Base-by-base conservation (phyloP, 2,113 vertebrate genomes). In the human (Homo sapiens) region DNA sequence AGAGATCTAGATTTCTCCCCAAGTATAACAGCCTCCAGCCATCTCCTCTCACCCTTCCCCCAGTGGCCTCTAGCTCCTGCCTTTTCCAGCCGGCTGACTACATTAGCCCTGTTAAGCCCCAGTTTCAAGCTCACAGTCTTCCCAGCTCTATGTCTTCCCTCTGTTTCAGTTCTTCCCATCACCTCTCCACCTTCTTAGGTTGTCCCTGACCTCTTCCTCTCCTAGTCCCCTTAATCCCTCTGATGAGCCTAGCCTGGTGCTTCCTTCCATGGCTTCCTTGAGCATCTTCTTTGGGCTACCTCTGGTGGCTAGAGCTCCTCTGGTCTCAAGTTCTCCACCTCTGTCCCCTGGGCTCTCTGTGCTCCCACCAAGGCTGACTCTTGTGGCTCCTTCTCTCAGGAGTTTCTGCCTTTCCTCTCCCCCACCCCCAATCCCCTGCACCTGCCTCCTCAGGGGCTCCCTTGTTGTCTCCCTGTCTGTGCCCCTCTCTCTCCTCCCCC, bases 121-220 rank as follows among this genome's bases (percentile, higher is more conserved):
- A 85, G 2, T 66, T 91, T 95, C 94, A 95, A 93, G 90, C 59
- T 92, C 95, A 68, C 6, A 20, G 20, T 85, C 82, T 83, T 91
- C 50, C 32, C 35, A 73, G 50, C 8, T 55, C 61, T 38, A 43
- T 22, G 38, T 45, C 64, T 96, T 73, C 52, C 55, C 88, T 72
- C 18, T 20, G 18, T 38, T 40, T 79, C 66, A 64, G 68, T 32
- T n/a, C 38, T 95, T 73, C 86, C 83, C 59, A 35, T 6, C 59
- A 43, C 27, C 80, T 87, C 57, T 75, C 64, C 83, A 48, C 52
- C 57, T 78, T 75, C 96, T 82, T 61, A 45, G 72, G 40, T 5
- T 22, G 25, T 30, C 13, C 73, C 86, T 38, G 35, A 14, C 23
- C 27, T 75, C 81, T 45, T 64, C 25, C 35, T 40, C 73, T 94